phyloP scores from a whole-genome alignment of 2,888 invertebrate species.

The Tenthredo livida region DNA sequence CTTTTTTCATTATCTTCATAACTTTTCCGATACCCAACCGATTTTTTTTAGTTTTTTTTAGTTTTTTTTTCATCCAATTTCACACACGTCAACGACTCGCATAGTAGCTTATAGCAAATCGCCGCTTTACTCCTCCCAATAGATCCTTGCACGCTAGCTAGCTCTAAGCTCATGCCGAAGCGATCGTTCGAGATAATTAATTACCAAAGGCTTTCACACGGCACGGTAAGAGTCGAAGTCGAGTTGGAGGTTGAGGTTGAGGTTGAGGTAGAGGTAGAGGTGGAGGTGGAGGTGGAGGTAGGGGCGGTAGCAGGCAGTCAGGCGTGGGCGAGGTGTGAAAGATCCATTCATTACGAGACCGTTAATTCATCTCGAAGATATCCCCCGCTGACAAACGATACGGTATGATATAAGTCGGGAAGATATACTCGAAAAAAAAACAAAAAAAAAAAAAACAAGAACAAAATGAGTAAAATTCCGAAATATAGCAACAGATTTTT shows the following conservation, averaged over 20 bases:
- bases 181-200: conserved; percentile 48
- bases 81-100: neutral
- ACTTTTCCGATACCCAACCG: neutral
- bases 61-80: neutral
- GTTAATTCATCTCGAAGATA: conserved; percentile 56
- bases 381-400: conserved; percentile 49
- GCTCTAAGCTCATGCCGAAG: neutral
- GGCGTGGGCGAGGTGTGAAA: conserved; percentile 70
- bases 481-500: neutral
- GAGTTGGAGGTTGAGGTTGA: conserved; percentile 48
- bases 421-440: neutral
- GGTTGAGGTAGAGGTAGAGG: conserved; percentile 49
- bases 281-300: conserved; percentile 57
- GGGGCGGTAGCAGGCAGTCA: conserved; percentile 52
- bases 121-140: conserved; percentile 30
- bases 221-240: conserved; percentile 24
- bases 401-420: conserved; percentile 15
- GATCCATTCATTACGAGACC: conserved; percentile 68
- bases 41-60: neutral
- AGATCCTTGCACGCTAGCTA: conserved; percentile 16
- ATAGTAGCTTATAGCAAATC: conserved; percentile 40
- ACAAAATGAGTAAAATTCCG: neutral
- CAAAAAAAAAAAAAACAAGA: neutral
- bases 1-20: no score
- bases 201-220: conserved; percentile 50